phyloP scores from a whole-genome alignment of 37 sponge, comb jelly and placozoan genomes.

The Axinella damicornis region DNA sequence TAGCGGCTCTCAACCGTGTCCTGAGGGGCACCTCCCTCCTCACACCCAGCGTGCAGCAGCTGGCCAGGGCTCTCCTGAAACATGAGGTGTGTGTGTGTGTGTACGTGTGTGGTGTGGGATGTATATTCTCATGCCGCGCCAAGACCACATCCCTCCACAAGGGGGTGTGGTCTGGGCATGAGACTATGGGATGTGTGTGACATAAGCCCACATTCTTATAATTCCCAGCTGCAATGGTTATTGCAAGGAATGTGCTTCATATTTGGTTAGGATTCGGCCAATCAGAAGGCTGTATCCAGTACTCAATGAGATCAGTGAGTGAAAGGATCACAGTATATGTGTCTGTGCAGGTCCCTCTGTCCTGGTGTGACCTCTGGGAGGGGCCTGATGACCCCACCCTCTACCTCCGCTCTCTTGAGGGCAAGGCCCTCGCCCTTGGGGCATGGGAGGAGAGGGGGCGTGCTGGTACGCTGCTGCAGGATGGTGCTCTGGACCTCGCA shows the following conservation, averaged over 20 bases:
- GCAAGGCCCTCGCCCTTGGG: conserved; percentile 86
- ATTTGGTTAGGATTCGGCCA: too few relatives aligned
- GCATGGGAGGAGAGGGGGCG: conserved; percentile 81
- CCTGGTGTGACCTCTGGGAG: conserved; percentile 90
- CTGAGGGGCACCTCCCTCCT: conserved; percentile 83
- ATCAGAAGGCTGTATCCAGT: too few relatives aligned
- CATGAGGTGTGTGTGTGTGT: conserved; percentile 57
- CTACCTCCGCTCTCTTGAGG: conserved; percentile 88
- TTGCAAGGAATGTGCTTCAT: too few relatives aligned
- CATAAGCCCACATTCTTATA: too few relatives aligned
- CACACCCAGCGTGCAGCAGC: conserved; percentile 66
- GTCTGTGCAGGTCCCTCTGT: conserved; percentile 72
- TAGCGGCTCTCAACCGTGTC: conserved; percentile 85
- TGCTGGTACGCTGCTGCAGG: conserved; percentile 61
- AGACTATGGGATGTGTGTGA: too few relatives aligned
- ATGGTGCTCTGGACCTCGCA: conserved; percentile 80
- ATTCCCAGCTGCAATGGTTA: too few relatives aligned
- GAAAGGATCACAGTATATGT: too few relatives aligned
- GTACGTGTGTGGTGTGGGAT: too few relatives aligned
- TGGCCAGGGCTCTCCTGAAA: conserved; percentile 77
- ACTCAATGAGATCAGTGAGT: too few relatives aligned
- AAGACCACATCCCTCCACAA: too few relatives aligned
- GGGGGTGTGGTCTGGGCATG: too few relatives aligned
- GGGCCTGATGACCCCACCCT: conserved; percentile 88
- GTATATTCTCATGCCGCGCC: too few relatives aligned